These are phyloP conservation scores for Meandrina meandrites DNA, from an alignment of 92 coral and sea anemone genomes.

Conservation along the genomic window DNA sequence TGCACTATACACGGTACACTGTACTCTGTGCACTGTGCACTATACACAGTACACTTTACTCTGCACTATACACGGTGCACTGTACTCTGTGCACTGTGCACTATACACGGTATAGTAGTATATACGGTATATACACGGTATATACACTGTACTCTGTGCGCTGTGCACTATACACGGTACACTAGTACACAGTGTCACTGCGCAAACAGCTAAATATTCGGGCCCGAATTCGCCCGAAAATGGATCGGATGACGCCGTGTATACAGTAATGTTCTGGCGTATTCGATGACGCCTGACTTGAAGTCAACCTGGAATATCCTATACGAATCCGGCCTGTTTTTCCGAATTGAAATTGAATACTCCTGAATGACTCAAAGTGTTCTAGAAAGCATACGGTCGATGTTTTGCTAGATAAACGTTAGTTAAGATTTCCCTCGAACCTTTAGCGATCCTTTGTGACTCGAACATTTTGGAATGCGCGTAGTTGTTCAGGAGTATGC, in stretches of 20 bases:
- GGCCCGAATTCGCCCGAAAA: not conserved
- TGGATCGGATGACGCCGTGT: not conserved
- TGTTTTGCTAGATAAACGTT: not conserved
- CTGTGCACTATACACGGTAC: too few relatives aligned
- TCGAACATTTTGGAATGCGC: conserved; percentile 11
- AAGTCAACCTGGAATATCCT: not conserved
- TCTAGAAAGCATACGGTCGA: conserved; percentile 1
- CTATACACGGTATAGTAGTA: too few relatives aligned
- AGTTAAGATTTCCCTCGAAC: too few relatives aligned
- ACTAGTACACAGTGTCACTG: too few relatives aligned
- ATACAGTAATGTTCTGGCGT: not conserved
- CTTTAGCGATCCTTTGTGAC: not conserved
- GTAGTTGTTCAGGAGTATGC: conserved; percentile 4
- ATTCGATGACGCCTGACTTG: conserved; percentile 4
- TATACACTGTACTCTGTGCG: too few relatives aligned
- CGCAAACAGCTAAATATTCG: not conserved
- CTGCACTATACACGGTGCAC: too few relatives aligned
- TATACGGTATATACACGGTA: too few relatives aligned
- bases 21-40: too few relatives aligned
- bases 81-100: too few relatives aligned
- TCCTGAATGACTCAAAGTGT: conserved; percentile 17
- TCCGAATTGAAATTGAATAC: conserved; percentile 5
- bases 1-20: too few relatives aligned
- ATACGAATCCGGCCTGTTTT: too few relatives aligned
- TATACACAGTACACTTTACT: too few relatives aligned